Evolutionary conservation across 2,797 vertebrate species (phyloP).

Genomic region (Cyclura pinguis): DNA sequence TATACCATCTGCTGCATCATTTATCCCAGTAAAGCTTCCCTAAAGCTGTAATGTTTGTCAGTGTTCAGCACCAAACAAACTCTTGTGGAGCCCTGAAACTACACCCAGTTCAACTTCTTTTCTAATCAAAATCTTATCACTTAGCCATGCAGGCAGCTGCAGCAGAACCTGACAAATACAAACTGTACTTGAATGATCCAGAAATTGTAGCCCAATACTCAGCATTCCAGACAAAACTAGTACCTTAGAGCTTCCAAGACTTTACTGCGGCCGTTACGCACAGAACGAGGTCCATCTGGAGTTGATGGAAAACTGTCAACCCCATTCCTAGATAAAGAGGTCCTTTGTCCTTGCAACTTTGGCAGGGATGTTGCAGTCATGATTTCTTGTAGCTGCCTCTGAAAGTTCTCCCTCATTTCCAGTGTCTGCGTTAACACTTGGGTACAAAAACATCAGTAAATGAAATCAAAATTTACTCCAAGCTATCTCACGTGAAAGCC

Average conservation of each 20-base stretch:
- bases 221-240: conserved; percentile 1
- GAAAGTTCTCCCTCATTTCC: conserved; percentile 95
- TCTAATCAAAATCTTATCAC: neutral
- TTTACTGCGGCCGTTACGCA: conserved; percentile 85
- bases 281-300: conserved; percentile 82
- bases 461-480: neutral
- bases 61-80: too few relatives aligned
- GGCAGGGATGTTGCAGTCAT: conserved; percentile 94
- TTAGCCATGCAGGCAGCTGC: neutral
- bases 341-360: conserved; percentile 83
- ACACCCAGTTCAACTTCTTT: neutral
- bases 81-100: too few relatives aligned
- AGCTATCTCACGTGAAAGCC: conserved; percentile 1
- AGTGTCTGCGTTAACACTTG: conserved; percentile 88
- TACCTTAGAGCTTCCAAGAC: conserved; percentile 93
- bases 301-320: conserved; percentile 84
- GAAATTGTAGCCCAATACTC: neutral
- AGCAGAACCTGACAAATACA: neutral
- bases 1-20: too few relatives aligned
- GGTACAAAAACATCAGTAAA: conserved; percentile 33
- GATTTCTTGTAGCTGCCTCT: conserved; percentile 95
- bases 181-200: neutral
- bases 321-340: conserved; percentile 78
- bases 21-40: too few relatives aligned
- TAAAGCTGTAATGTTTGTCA: too few relatives aligned